Base-by-base conservation (phyloP, 2,797 vertebrate species). In the Coregonus suidteri region DNA sequence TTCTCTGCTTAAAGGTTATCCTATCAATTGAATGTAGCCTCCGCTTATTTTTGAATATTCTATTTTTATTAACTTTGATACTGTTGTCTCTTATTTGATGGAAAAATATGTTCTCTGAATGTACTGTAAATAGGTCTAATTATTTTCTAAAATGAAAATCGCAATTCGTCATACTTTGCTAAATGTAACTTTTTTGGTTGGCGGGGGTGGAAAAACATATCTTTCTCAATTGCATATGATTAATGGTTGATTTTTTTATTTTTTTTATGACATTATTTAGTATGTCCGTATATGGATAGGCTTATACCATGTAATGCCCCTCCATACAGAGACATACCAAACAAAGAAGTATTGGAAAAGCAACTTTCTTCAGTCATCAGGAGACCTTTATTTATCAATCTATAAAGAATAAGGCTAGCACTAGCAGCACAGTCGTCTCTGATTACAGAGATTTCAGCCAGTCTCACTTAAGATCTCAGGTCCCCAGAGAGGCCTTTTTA, bases 401-500 rank as follows among this genome's bases (percentile, higher is more conserved):
- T 87, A 89, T 88, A 80, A 88, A 84, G 84, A 91, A 87, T 77
- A 83, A 85, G 88, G 80, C 86, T 86, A 83, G 52, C 83, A 79
- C 86, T 86, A 82, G 52, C 84, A 16, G 84, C 6, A 53, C 84
- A 81, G 79, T 88, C 9, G 74, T 77, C 71, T 87, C 85, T 91
- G 88, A 91, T 90, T 88, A 86, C 87, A 87, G 89, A 90, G 91
- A 86, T 91, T 56, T 90, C 86, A 88, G 87, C 87, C 90, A 90
- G 90, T 88, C 91, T 85, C 83, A 87, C 86, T 90, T 93, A 86
- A 89, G 88, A 88, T 91, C 89, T 89, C 30, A 14, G 53, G 85
- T 93, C 94, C 84, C 93, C 79, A 76, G 91, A 81, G 93, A 88
- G 47, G 82, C 82, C 87, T 88, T 92, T 92, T 93, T 91, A 92